These are phyloP conservation scores for Melieria picta DNA, from an alignment of 2,888 invertebrate genomes.

Conservation along the genomic window DNA sequence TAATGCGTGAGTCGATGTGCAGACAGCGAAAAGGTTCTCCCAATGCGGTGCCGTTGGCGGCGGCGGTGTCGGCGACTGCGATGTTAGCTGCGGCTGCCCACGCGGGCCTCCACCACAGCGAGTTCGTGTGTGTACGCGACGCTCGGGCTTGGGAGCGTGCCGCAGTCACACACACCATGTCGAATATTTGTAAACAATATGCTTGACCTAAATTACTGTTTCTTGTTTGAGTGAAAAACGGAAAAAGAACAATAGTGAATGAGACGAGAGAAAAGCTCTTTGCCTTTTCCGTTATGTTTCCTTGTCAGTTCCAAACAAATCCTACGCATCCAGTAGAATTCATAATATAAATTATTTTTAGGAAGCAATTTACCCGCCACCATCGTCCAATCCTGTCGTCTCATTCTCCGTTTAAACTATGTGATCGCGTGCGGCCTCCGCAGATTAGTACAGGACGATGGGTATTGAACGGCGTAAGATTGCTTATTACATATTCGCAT, in stretches of 20 bases:
- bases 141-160: constrained; percentile 24
- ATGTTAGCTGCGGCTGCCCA: not conserved
- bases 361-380: too few species aligned
- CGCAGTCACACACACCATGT: constrained; percentile 44
- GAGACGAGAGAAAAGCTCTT: not conserved
- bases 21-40: not conserved
- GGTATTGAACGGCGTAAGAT: too few species aligned
- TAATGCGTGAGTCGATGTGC: not conserved
- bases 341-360: too few species aligned
- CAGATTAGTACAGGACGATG: too few species aligned
- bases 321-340: too few species aligned
- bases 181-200: constrained; percentile 65
- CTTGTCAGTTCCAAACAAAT: too few species aligned
- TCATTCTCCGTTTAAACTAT: too few species aligned
- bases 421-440: too few species aligned
- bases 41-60: constrained; percentile 7
- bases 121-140: constrained; percentile 21
- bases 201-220: constrained; percentile 64
- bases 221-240: constrained; percentile 52
- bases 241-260: constrained; percentile 14
- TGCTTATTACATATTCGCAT: too few species aligned
- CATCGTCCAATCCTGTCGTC: too few species aligned
- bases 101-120: not conserved
- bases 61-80: constrained; percentile 1
- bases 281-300: too few species aligned